Evolutionary conservation across 2,113 vertebrate species (phyloP), one percentile per base, ranked within the genome.

Genomic region (Phycodurus eques): DNA sequence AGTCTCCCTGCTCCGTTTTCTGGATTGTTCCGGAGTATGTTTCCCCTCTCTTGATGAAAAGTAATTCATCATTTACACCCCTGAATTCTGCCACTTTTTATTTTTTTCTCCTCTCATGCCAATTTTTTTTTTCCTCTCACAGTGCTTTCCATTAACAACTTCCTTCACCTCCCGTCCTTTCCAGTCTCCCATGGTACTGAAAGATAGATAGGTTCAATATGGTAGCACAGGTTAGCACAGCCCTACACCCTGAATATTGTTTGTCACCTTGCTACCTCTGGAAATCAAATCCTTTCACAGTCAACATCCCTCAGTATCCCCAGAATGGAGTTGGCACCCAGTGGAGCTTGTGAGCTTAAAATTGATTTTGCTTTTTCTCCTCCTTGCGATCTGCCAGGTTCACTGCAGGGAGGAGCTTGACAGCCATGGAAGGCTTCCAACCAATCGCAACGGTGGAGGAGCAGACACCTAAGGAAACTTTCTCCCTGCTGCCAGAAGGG

Each of bases 41-140:
- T 98, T 98, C 96, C 98, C 96, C 96, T 98, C 95, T 98, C 95
- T 96, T 98, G 98, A 99, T 99, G 97, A 99, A 99, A 98, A 99
- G 98, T 98, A 99, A 99, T 99, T 99, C 96, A 98, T 99, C 98
- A 99, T 99, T 99, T 99, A 98, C 95, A 98, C 95, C 94, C 93
- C 94, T 95, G 96, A 97, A 96, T 97, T 98, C 96, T 98, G 96
- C 96, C 96, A 96, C 93, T 90, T 84, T 77, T 84, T 78, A 35
- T 70, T 64, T 49, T 49, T 72, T 44, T 44, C 89, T 92, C 93
- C 27, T 27, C 27, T 27, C 27, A 27, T 27, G 27, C 27, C 27
- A 27, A 1, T 27, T 27, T 27, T 27, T 27, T 27, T 27, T 27
- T 27, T 27, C 27, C 27, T 20, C 66, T 44, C 11, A 0, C 10